Percentiles rank a stretch among this genome's conserved stretches.
phyloP scores from a whole-genome alignment of 2,888 invertebrate genomes.

The Apocheima hispidaria region DNA sequence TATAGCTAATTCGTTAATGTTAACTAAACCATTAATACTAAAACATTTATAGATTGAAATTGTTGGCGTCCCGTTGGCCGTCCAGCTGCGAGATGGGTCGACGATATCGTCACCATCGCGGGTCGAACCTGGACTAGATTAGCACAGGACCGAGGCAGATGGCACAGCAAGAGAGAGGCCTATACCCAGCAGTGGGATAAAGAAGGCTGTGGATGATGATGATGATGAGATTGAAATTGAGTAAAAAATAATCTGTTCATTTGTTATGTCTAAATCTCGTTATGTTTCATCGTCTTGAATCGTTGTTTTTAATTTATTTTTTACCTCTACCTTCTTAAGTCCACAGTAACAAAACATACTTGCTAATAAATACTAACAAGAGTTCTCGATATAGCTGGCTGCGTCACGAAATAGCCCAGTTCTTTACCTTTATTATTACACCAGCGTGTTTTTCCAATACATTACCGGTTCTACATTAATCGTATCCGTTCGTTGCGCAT shows the following conservation, averaged over 20 bases:
- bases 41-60: no score
- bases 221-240: not conserved
- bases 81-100: no score
- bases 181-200: no score
- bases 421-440: conserved; percentile 48
- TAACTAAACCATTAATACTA: not conserved
- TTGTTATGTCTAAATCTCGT: not conserved
- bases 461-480: conserved; percentile 69
- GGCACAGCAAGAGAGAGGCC: no score
- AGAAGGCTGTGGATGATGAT: no score
- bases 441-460: conserved; percentile 62
- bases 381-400: conserved; percentile 49
- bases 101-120: no score
- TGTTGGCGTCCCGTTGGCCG: no score
- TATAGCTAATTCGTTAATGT: conserved; percentile 5
- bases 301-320: not conserved
- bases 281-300: not conserved
- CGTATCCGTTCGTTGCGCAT: conserved; percentile 67
- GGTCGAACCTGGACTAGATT: no score
- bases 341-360: not conserved
- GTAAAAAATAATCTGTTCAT: not conserved
- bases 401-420: conserved; percentile 53
- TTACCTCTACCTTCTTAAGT: conserved; percentile 7
- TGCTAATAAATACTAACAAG: conserved; percentile 45
- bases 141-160: no score